Evolutionary conservation across 2,888 invertebrate genomes (phyloP), one percentile per base, ranked within the genome.

Genomic region (Argyresthia goedartella): DNA sequence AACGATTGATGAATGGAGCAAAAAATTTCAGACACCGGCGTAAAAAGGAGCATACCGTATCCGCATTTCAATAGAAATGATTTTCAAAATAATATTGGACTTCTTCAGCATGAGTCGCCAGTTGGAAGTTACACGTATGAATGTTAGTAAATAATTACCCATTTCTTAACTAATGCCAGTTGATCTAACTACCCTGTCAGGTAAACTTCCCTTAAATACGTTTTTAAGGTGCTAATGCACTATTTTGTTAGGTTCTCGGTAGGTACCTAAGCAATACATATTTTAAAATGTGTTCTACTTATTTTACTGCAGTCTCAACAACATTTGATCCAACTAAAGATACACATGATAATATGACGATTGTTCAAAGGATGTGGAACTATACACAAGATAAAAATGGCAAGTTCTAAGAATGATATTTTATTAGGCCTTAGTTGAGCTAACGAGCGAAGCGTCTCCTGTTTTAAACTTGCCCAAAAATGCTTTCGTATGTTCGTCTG

Each of bases 41-140:
- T 81, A 34, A 68, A 64, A 52, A 58, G 65, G 34, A 70, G 69
- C 33, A 52, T 78, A 15, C 63, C 69, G 4, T 79, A 81, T 59
- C 69, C 76, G 1, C 67, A 67, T 44, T 82, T 71, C 55, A 67
- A 69, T 50, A 64, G 66, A 54, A 75, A 69, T 7, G 67, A 73
- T 45, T 74, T 67, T 33, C 57, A 62, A 0, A 71, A 76, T 56
- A 81, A 82, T 53, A 65, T 82, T 15, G 82, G 81, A 4, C 54
- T 82, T 4, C 60, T 81, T 50, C 65, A 74, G 55, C 82, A 81
- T 47, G 51, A 49, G 36, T 15, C 14, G 1, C 3, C n/a, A 4
- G 9, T 46, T 39, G 39, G n/a, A 39, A 39, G n/a, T 39, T 8
- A 11, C 10, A n/a, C 43, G n/a, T 8, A 43, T n/a, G 3, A n/a